phyloP scores from a whole-genome alignment of 2,888 invertebrate species.

The Platycnemis pennipes region DNA sequence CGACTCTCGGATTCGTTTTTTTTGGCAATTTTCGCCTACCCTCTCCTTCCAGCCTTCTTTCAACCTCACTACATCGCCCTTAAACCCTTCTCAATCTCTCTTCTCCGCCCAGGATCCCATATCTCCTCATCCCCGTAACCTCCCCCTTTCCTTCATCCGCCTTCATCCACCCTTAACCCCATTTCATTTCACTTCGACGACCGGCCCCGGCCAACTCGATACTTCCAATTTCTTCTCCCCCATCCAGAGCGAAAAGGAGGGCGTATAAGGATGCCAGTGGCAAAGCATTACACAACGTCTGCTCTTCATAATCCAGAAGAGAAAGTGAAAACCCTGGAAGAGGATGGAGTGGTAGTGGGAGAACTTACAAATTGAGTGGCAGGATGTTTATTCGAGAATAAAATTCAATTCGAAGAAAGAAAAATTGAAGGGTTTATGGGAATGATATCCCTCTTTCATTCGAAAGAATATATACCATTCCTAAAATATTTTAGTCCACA shows the following conservation, averaged over 20 bases:
- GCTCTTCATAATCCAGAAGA: not conserved
- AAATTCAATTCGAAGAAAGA: too few relatives aligned
- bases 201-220: not conserved
- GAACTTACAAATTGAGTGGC: too few relatives aligned
- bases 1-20: not conserved
- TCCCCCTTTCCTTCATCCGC: not conserved
- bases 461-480: too few relatives aligned
- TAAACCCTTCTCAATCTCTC: not conserved
- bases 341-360: too few relatives aligned
- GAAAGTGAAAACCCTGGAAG: not conserved
- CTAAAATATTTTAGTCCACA: too few relatives aligned
- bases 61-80: not conserved
- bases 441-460: too few relatives aligned
- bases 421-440: too few relatives aligned
- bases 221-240: not conserved
- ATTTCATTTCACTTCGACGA: slow-evolving; percentile 16
- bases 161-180: not conserved
- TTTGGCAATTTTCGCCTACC: not conserved
- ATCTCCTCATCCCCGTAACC: not conserved
- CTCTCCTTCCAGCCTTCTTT: not conserved
- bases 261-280: not conserved
- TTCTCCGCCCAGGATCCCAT: not conserved
- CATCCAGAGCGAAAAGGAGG: not conserved
- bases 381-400: too few relatives aligned
- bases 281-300: not conserved